Conservation (phyloP, 2,888 invertebrate species). For the Pristionchus japonicus region DNA sequence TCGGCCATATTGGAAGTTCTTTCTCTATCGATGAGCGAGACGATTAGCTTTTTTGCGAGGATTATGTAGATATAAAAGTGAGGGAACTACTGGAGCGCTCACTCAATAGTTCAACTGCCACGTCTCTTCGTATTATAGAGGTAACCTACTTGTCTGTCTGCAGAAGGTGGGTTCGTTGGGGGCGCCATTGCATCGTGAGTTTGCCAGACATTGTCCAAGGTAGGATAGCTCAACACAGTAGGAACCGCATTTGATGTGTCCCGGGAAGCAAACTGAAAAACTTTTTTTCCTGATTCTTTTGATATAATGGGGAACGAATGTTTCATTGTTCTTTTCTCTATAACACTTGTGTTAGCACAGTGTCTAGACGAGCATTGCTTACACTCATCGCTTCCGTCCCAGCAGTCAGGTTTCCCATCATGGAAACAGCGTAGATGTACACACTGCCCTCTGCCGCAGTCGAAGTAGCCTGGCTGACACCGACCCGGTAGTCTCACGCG, state of each 20-base stretch:
- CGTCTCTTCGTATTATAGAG: too few species aligned
- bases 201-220: conserved; percentile 66
- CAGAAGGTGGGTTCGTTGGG: conserved; percentile 60
- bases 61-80: not conserved
- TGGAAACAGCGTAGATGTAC: conserved; percentile 68
- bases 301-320: not conserved
- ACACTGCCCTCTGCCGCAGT: conserved; percentile 70
- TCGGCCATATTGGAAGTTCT: too few species aligned
- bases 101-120: too few species aligned
- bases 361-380: conserved; percentile 4
- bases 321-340: not conserved
- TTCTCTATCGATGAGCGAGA: not conserved
- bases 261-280: conserved; percentile 69
- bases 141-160: conserved; percentile 54
- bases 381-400: conserved; percentile 74
- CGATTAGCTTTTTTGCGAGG: not conserved
- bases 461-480: conserved; percentile 68
- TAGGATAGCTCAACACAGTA: conserved; percentile 70
- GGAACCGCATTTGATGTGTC: conserved; percentile 70
- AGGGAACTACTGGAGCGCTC: not conserved
- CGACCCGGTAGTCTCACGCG: conserved; percentile 69
- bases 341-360: not conserved
- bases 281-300: not conserved
- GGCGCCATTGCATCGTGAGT: conserved; percentile 65
- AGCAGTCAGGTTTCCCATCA: conserved; percentile 70